Evolutionary conservation across 2,113 vertebrate species (phyloP), one percentile per base, ranked within the genome.

Genomic region (Alosa alosa): DNA sequence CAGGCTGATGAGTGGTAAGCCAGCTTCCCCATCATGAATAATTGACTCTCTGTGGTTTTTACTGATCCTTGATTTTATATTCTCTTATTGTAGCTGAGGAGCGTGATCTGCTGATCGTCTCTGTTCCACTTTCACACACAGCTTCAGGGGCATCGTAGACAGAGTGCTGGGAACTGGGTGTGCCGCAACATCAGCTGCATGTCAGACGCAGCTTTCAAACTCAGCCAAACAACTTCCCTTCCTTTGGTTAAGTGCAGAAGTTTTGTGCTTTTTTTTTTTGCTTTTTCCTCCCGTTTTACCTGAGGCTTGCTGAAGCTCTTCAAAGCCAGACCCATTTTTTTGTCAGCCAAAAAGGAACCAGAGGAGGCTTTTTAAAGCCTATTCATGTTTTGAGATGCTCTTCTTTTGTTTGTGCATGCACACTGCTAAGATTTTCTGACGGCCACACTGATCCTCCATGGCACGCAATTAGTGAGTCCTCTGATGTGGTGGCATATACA

Each of bases 251-350:
- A 92, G 88, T 83, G 85, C 31, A 82, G 25, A 44, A 82, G 7
- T 72, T 60, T 60, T 22, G 18, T 49, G 9, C 1, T 49, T 49
- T 49, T 49, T 13, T 49, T 49, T 49, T 72, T n/a, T 87, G 87
- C 88, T 84, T 89, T 91, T 22, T 60, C 22, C 22, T 60, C 1
- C 55, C 3, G 85, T 91, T 88, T 93, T 87, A 94, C 93, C 92
- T 90, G 89, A 91, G 93, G 92, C 92, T 86, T 92, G 90, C 90
- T 89, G 89, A 90, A 88, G 83, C 50, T 88, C 90, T 91, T 93
- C 92, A 92, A 93, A 93, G 90, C 87, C 87, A 89, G 88, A 94
- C 91, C 91, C 89, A 89, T 87, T 90, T 86, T 64, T 93, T 90
- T 91, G 91, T 91, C 90, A 92, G 92, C 89, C 89, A 55, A 86